These are phyloP conservation scores for Micromys minutus DNA, from an alignment of 2,113 vertebrate genomes.

Conservation along the genomic window DNA sequence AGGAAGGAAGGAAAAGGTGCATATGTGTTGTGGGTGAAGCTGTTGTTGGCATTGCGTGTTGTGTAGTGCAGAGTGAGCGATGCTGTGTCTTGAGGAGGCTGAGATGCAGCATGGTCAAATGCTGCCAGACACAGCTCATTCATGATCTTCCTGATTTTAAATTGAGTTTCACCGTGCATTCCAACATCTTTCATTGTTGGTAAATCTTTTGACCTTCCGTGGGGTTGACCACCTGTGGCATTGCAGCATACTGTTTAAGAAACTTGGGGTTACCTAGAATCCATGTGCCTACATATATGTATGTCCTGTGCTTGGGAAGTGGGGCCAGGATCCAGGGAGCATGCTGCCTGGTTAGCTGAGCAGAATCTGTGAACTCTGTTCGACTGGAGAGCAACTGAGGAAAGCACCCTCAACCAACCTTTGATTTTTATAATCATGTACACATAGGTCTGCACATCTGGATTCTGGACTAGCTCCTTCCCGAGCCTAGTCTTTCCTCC, in stretches of 20 bases:
- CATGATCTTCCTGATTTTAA: background rate
- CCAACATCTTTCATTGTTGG: background rate
- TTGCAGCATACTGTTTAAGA: background rate
- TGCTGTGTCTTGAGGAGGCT: background rate
- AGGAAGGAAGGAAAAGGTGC: background rate
- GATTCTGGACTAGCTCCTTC: background rate
- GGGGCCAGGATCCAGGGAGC: background rate
- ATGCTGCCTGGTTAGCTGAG: background rate
- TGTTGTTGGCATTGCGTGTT: background rate
- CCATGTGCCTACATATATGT: background rate
- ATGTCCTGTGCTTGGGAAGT: background rate
- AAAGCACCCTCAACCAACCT: too few relatives aligned
- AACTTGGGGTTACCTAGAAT: background rate
- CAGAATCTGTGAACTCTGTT: background rate
- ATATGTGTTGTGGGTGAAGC: background rate
- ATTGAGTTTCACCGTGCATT: background rate
- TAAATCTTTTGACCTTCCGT: background rate
- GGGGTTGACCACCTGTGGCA: too few relatives aligned
- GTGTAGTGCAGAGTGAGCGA: background rate
- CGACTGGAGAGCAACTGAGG: background rate
- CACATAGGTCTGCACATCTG: too few relatives aligned
- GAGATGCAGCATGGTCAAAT: background rate
- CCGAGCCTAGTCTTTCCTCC: background rate
- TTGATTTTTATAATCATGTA: background rate
- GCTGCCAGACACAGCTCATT: background rate